A percentile compares a stretch with the other conserved stretches of the same genome.
These are phyloP conservation scores for Panurus biarmicus DNA, from an alignment of 2,113 vertebrate species.

Conservation along the genomic window DNA sequence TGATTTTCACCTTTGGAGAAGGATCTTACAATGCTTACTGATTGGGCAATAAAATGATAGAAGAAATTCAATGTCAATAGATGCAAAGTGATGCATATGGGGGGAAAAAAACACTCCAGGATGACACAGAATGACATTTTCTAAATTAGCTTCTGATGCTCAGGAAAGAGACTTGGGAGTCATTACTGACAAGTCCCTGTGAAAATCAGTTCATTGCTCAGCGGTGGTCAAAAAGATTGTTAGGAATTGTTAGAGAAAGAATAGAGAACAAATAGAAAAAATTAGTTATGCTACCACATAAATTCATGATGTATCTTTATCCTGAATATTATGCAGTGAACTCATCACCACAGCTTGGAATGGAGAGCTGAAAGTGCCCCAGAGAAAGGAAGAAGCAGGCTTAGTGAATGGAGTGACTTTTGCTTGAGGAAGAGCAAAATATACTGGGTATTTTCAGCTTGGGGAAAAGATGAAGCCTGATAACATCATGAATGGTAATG, in stretches of 20 bases:
- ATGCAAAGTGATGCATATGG: not conserved
- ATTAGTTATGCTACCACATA: not conserved
- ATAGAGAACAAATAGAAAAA: not conserved
- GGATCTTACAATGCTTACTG: constrained; percentile 21
- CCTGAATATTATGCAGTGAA: not conserved
- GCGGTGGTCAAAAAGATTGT: not conserved
- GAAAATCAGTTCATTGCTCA: constrained; percentile 33
- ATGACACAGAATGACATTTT: not conserved
- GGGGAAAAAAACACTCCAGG: not conserved
- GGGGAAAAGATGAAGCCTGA: not conserved
- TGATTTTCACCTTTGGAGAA: constrained; percentile 13
- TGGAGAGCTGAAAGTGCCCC: not conserved
- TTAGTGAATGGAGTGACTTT: not conserved
- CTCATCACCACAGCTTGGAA: not conserved
- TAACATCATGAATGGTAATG: not conserved
- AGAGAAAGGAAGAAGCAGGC: not conserved
- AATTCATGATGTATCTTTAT: not conserved
- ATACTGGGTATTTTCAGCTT: not conserved
- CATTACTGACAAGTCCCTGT: not conserved
- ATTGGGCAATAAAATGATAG: not conserved
- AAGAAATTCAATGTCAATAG: constrained; percentile 22
- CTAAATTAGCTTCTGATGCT: constrained; percentile 14
- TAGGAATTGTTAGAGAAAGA: not conserved
- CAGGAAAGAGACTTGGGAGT: not conserved
- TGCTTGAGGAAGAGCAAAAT: not conserved